Evolutionary conservation across 2,113 vertebrate genomes (phyloP), one percentile per base, ranked within the genome.

Genomic region (Steatornis caripensis): DNA sequence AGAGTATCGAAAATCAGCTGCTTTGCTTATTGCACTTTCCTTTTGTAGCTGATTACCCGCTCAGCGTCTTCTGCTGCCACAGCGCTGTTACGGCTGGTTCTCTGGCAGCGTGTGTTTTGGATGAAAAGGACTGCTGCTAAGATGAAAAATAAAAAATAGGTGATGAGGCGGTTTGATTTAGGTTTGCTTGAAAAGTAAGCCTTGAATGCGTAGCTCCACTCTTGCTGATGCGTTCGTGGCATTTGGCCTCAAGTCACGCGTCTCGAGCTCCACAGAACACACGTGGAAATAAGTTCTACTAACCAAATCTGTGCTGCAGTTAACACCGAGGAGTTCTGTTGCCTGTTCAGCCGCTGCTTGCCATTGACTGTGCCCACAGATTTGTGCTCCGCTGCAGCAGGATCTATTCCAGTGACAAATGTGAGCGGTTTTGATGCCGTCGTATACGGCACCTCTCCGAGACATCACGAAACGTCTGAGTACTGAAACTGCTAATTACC

Each of bases 221-320:
- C 30, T 39, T 19, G 10, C 17, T 2, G 41, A 1, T 10, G 19
- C 22, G 19, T 51, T 7, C 13, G 39, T 13, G 57, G 29, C 17
- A 13, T 15, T 51, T 5, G 34, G 5, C 32, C 43, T 5, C 9
- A 15, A 8, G 61, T 62, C 14, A 0, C 18, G 46, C 3, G 20
- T 3, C n/a, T 4, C 2, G 2, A 12, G 48, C 4, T 13, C 41
- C 69, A 0, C 19, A 1, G 34, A 27, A 15, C 7, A 3, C 8
- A 5, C 0, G 3, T 46, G 30, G 55, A 2, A 6, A 6, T 2
- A 15, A 10, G n/a, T 5, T 7, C 4, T 0, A 1, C 7, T 1
- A 11, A 9, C 46, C 19, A 2, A 4, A 5, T 4, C 37, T 24
- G 36, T 3, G 37, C 71, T 10, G 72, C 12, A 0, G 30, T 29